A percentile compares a stretch with the other conserved stretches of the same genome.
phyloP scores from a whole-genome alignment of 2,113 vertebrate species.

The Sander lucioperca region DNA sequence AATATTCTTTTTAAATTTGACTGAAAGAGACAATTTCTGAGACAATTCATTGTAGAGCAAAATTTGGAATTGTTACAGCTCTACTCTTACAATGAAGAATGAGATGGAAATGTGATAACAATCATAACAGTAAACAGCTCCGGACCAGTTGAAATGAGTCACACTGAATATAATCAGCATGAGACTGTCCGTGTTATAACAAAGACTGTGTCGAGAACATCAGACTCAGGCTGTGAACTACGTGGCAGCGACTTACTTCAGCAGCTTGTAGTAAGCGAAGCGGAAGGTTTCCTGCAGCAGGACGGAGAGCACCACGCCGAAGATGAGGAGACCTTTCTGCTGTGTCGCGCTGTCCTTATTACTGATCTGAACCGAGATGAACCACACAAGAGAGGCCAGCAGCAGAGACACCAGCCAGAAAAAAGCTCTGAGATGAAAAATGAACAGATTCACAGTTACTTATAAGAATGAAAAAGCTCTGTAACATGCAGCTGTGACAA shows the following conservation, averaged over 20 bases:
- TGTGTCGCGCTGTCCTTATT: slow-evolving; percentile 73
- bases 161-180: too few relatives aligned
- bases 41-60: too few relatives aligned
- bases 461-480: background rate
- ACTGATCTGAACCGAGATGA: slow-evolving; percentile 82
- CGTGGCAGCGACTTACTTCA: slow-evolving; percentile 82
- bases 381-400: slow-evolving; percentile 85
- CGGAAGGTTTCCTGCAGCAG: slow-evolving; percentile 85
- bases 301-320: slow-evolving; percentile 85
- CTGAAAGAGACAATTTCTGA: too few relatives aligned
- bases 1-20: too few relatives aligned
- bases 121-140: too few relatives aligned
- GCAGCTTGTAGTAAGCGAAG: slow-evolving; percentile 84
- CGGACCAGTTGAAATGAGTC: too few relatives aligned
- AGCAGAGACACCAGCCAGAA: slow-evolving; percentile 86
- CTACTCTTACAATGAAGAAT: too few relatives aligned
- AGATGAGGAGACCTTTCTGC: slow-evolving; percentile 86
- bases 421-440: slow-evolving; percentile 76
- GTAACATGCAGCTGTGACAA: background rate
- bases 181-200: too few relatives aligned
- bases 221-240: too few relatives aligned
- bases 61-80: too few relatives aligned
- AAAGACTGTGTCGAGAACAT: too few relatives aligned
- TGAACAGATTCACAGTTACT: background rate
- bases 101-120: too few relatives aligned